Evolutionary conservation across 2,888 invertebrate genomes (phyloP).

Genomic region (Ophioninae sp.): DNA sequence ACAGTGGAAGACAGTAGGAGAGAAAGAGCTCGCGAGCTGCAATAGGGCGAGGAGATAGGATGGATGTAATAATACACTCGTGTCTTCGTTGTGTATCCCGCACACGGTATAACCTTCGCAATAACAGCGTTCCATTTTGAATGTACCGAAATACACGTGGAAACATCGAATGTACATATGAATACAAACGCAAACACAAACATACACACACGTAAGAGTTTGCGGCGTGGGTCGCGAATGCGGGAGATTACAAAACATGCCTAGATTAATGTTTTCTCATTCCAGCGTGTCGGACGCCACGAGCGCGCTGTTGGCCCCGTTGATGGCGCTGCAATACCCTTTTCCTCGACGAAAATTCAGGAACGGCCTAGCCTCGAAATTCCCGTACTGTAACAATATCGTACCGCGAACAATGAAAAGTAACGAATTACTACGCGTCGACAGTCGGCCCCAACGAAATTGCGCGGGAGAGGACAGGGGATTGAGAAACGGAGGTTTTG

Average conservation of each 20-base stretch:
- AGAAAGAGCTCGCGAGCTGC: slow-evolving; percentile 52
- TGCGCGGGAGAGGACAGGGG: neutral
- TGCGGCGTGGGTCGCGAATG: slow-evolving; percentile 63
- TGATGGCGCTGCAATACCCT: slow-evolving; percentile 47
- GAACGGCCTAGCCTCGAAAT: slow-evolving; percentile 15
- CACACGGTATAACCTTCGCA: slow-evolving; percentile 77
- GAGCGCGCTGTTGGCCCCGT: slow-evolving; percentile 65
- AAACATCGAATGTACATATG: slow-evolving; percentile 20
- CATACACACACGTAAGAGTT: slow-evolving; percentile 61
- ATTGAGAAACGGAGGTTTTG: no score
- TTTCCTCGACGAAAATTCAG: slow-evolving; percentile 37
- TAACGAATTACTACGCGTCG: slow-evolving; percentile 55
- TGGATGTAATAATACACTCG: slow-evolving; percentile 61
- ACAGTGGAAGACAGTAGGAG: slow-evolving; percentile 43
- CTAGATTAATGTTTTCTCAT: slow-evolving; percentile 81
- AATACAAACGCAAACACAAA: slow-evolving; percentile 61
- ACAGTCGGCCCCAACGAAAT: slow-evolving; percentile 16
- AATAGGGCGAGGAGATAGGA: slow-evolving; percentile 19
- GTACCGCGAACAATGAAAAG: slow-evolving; percentile 53
- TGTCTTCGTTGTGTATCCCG: slow-evolving; percentile 46
- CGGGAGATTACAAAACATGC: slow-evolving; percentile 79
- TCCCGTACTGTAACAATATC: slow-evolving; percentile 17
- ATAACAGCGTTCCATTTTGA: slow-evolving; percentile 79
- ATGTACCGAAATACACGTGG: slow-evolving; percentile 37
- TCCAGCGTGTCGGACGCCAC: slow-evolving; percentile 63